Evolutionary conservation across 2,888 invertebrate species (phyloP), one percentile per base, ranked within the genome.

Genomic region (Drosophila peninsularis): DNA sequence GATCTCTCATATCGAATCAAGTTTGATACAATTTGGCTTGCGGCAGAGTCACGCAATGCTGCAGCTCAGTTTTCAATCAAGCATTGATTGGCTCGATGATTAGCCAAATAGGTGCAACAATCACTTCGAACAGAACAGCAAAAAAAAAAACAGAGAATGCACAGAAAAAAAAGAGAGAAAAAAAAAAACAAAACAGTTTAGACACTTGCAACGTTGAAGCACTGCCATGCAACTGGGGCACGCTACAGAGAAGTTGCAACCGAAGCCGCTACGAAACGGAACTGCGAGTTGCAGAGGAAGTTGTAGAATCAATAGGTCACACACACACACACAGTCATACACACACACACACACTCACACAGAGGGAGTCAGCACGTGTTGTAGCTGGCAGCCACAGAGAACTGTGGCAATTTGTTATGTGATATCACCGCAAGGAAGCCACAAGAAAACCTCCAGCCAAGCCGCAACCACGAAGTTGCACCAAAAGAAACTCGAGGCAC

Each of bases 361-460:
- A 45, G 17, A 36, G 49, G 47, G 42, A 47, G 42, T 14, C 44
- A 75, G 70, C 75, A 81, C 81, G 72, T 71, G 78, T 69, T 75
- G 75, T 72, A 63, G 75, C 49, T 65, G 69, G 37, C 53, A 53
- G 54, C 39, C 34, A 32, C 30, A 44, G 39, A 54, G 63, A 53
- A 50, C 60, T 60, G 56, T 75, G 42, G 62, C 70, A 75, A 64
- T 69, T 64, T 58, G 75, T 69, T 88, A 83, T 73, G 83, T 89
- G 89, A 83, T 88, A 83, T 87, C 83, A 83, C 84, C 87, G 63
- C 86, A 80, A 76, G 77, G 84, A 89, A 83, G 85, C 89, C 81
- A 84, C 85, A 83, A 71, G 45, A 45, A 81, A 89, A 63, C 62
- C 78, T 72, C 57, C 55, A 27, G 55, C 44, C 47, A 57, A 47